Conservation (phyloP, 2,113 vertebrate genomes). For the Heloderma charlesbogerti region DNA sequence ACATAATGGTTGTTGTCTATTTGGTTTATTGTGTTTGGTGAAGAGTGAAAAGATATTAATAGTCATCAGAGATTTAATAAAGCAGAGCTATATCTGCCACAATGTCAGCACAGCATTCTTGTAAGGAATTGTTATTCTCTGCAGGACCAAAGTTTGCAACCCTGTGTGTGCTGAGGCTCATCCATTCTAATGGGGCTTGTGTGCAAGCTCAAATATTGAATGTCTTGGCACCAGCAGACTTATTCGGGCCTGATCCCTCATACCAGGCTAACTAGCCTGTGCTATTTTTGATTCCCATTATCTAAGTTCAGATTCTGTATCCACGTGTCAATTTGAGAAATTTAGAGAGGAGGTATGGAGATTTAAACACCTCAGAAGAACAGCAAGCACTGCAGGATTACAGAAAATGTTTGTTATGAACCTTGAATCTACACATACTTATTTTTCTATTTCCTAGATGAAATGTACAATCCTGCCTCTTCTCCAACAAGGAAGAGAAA, state of each 20-base stretch:
- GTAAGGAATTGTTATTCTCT: not conserved
- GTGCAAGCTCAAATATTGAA: not conserved
- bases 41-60: not conserved
- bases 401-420: not conserved
- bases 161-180: not conserved
- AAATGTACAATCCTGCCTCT: rapidly evolving
- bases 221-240: no score
- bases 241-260: not conserved
- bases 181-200: not conserved
- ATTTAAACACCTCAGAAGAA: not conserved
- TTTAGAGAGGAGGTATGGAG: not conserved
- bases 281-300: not conserved
- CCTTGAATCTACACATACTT: not conserved
- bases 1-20: not conserved
- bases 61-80: not conserved
- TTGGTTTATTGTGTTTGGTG: not conserved
- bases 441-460: not conserved
- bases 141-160: not conserved
- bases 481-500: not conserved
- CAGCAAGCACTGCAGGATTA: rapidly evolving
- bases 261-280: not conserved
- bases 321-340: not conserved
- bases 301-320: not conserved
- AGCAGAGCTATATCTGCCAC: not conserved
- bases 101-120: not conserved